These are phyloP conservation scores for Tipula vernalis DNA, from an alignment of 2,888 invertebrate genomes.

Conservation along the genomic window DNA sequence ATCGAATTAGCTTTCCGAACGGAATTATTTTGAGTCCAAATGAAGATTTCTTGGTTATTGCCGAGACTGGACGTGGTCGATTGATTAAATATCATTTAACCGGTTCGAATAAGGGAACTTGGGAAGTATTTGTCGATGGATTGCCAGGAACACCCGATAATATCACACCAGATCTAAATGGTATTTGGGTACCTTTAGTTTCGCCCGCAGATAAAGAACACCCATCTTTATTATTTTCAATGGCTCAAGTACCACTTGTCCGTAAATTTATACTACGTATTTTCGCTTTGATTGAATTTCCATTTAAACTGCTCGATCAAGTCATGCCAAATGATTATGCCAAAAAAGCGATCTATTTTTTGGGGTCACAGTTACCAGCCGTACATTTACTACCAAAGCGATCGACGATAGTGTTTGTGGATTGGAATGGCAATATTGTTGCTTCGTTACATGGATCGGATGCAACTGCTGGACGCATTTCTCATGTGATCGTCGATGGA, in stretches of 20 bases:
- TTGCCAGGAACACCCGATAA: conserved; percentile 48
- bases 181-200: conserved; percentile 51
- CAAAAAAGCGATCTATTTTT: conserved; percentile 49
- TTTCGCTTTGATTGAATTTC: conserved; percentile 44
- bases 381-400: conserved; percentile 34
- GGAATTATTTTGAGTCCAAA: conserved; percentile 72
- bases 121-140: conserved; percentile 69
- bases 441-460: conserved; percentile 53
- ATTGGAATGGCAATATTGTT: conserved; percentile 58
- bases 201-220: conserved; percentile 41
- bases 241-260: conserved; percentile 48
- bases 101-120: conserved; percentile 67
- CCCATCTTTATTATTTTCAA: conserved; percentile 41
- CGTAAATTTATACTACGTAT: conserved; percentile 53
- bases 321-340: conserved; percentile 52
- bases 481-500: conserved; percentile 53
- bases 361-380: conserved; percentile 49
- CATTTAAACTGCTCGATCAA: conserved; percentile 48
- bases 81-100: conserved; percentile 66
- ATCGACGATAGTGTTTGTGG: conserved; percentile 49
- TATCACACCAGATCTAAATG: conserved; percentile 47
- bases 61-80: conserved; percentile 54
- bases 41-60: conserved; percentile 67
- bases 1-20: conserved; percentile 75
- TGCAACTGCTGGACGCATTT: conserved; percentile 39